Evolutionary conservation across 2,113 vertebrate species (phyloP).

Genomic region (Ia io): DNA sequence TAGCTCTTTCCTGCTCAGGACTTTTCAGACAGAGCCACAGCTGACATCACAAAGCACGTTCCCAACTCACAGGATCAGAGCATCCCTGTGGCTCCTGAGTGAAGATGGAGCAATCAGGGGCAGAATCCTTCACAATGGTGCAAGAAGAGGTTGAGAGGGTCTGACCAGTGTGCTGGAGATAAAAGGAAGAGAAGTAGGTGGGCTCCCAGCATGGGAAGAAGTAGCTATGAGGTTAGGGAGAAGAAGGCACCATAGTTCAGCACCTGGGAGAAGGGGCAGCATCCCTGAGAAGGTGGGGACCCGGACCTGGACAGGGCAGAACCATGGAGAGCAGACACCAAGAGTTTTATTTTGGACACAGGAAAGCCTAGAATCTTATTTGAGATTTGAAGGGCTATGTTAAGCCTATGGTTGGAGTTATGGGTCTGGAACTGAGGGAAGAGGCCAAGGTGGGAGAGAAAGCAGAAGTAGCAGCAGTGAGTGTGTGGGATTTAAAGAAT

Average conservation of each 20-base stretch:
- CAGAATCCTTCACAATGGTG: not conserved
- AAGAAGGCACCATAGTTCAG: too few species aligned
- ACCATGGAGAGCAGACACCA: too few species aligned
- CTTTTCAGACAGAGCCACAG: not conserved
- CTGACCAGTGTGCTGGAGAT: too few species aligned
- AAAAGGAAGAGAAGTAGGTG: not conserved
- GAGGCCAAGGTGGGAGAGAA: not conserved
- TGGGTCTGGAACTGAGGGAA: not conserved
- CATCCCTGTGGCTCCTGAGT: not conserved
- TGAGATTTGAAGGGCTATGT: not conserved
- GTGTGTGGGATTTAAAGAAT: not conserved
- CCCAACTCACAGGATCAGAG: not conserved
- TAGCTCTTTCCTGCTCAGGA: not conserved
- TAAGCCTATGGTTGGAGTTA: not conserved
- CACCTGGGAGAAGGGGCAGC: not conserved
- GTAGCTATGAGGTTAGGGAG: not conserved
- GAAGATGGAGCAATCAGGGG: not conserved
- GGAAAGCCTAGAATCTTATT: not conserved
- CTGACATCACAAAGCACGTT: too few species aligned
- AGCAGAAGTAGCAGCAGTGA: not conserved
- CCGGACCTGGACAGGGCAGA: not conserved
- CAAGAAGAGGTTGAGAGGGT: fast-evolving
- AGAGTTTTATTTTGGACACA: not conserved
- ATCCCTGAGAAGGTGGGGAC: not conserved
- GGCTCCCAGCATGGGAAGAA: too few species aligned